Conservation (phyloP, 2,113 vertebrate species). For the Equus quagga region DNA sequence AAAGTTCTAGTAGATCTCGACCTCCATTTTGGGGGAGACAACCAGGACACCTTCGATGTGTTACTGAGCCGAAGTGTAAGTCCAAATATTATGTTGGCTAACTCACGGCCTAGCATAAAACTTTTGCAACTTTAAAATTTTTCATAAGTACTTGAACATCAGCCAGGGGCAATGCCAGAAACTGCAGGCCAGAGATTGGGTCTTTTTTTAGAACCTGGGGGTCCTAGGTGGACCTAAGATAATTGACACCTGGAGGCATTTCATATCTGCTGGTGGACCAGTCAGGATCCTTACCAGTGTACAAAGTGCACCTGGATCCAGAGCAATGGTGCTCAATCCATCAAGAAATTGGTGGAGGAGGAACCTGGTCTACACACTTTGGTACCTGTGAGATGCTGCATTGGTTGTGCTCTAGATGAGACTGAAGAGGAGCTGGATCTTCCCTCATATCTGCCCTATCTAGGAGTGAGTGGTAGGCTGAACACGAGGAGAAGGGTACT, state of each 20-base stretch:
- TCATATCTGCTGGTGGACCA: not conserved
- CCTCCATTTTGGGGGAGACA: not conserved
- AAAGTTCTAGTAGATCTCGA: not conserved
- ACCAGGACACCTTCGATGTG: not conserved
- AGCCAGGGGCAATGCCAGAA: not conserved
- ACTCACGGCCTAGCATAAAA: not conserved
- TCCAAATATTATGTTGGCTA: not conserved
- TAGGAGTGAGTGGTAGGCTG: not conserved
- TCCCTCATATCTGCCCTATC: rapidly evolving
- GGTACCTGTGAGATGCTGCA: not conserved
- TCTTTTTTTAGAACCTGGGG: not conserved
- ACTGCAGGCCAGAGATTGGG: not conserved
- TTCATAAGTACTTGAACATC: not conserved
- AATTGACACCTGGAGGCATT: not conserved
- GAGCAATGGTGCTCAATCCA: not conserved
- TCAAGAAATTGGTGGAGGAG: not conserved
- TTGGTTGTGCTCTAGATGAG: not conserved
- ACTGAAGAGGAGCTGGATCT: not conserved
- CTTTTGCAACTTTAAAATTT: not conserved
- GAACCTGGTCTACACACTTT: not conserved
- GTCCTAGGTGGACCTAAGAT: not conserved
- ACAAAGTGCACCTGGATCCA: not conserved
- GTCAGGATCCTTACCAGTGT: not conserved
- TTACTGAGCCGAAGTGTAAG: not conserved
- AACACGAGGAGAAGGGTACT: not conserved